Evolutionary conservation across 1,140 invertebrate species (phyloP), one percentile per base, ranked within the genome.

Genomic region (Ips nitidus): DNA sequence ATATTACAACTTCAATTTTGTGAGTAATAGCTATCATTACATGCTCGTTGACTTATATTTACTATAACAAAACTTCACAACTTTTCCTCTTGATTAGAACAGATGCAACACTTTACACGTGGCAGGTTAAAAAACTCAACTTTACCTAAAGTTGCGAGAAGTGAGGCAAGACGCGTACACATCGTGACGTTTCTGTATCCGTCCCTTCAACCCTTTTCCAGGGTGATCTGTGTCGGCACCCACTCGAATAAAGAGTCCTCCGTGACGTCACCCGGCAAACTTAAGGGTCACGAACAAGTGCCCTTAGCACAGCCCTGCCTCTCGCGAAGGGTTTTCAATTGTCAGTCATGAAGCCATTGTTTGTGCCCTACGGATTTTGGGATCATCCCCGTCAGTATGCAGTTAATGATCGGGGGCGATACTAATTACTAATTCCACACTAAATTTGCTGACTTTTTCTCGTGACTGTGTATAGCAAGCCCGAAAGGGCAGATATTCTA

Each of bases 221-320:
- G 45, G 45, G 45, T 50, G 52, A 66, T 66, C 55, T 47, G 53
- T 66, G 52, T 57, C 64, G 52, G 55, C 52, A 50, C 40, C 8
- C 43, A 45, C 64, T 66, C 53, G 39, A 57, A 45, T 47, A 40
- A 47, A 66, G 64, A 38, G 64, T 50, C 43, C 64, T 66, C 60
- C 4, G 42, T 58, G 55, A 66, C 55, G 55, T 66, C 53, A 66
- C 55, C 41, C 6, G 40, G 42, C 62, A 64, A 64, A 64, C 52
- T 64, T 64, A 57, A 66, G 64, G 64, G 64, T 66, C 53, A 66
- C 22, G 53, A 66, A 66, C 22, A 53, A 66, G 64, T 41, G 55
- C 64, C 53, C 64, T 66, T 45, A 66, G 41, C 52, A 43, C 55
- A 53, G 53, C 64, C 52, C 64, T 66, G 64, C 22, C 22, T 57